Evolutionary conservation across 1,140 invertebrate species (phyloP).

Genomic region (Panagrolaimus sp.): DNA sequence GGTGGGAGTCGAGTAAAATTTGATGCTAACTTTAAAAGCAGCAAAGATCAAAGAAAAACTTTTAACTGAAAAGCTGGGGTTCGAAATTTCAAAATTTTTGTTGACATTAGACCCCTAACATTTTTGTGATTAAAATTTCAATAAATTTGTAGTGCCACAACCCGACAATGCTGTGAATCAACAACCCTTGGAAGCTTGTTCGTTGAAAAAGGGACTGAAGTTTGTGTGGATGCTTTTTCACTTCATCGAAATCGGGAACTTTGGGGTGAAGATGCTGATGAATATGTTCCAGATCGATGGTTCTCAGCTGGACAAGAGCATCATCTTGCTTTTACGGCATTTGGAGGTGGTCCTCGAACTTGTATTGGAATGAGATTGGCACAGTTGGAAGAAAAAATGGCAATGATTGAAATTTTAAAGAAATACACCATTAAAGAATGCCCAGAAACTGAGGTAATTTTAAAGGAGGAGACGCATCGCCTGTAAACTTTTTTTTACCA

Average conservation of each 20-base stretch:
- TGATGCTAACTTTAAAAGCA: too few species aligned
- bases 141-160: slow-evolving; percentile 24
- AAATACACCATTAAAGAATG: slow-evolving; percentile 37
- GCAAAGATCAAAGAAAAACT: too few species aligned
- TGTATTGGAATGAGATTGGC: slow-evolving; percentile 59
- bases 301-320: not conserved
- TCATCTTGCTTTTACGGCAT: slow-evolving; percentile 38
- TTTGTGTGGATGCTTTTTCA: slow-evolving; percentile 59
- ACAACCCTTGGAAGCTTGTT: slow-evolving; percentile 48
- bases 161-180: slow-evolving; percentile 49
- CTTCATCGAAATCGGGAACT: slow-evolving; percentile 59
- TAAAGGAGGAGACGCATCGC: too few species aligned
- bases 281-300: slow-evolving; percentile 38
- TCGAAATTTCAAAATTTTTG: too few species aligned
- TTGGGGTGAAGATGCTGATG: slow-evolving; percentile 55
- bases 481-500: too few species aligned
- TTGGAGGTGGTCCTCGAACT: slow-evolving; percentile 52
- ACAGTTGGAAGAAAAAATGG: slow-evolving; percentile 54
- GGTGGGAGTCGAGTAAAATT: too few species aligned
- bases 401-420: slow-evolving; percentile 46
- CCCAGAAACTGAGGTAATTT: slow-evolving; percentile 32
- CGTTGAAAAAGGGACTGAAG: slow-evolving; percentile 58
- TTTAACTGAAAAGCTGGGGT: too few species aligned
- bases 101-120: too few species aligned
- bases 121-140: too few species aligned